Evolutionary conservation across 1,140 invertebrate genomes (phyloP), one percentile per base, ranked within the genome.

Genomic region (Nasonia vitripennis): DNA sequence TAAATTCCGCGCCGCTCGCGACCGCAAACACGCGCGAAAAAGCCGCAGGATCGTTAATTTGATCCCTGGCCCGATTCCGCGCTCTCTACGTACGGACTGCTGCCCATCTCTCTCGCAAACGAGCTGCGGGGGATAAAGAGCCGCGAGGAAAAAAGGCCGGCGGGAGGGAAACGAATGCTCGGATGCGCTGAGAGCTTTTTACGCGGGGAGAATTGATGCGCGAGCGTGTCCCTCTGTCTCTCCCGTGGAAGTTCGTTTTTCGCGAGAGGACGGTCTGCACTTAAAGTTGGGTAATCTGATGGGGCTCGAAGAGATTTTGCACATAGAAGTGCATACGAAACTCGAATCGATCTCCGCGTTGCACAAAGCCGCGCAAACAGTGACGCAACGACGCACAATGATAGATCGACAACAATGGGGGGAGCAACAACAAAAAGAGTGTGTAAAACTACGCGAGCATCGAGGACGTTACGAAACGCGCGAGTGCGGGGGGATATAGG

Each of bases 41-140:
- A 70, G 34, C 74, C 77, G 67, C 78, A 75, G 67, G 68, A 79
- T 85, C 83, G 78, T 85, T 80, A 85, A 85, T 85, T 85, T 85
- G 78, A 85, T 85, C 37, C 48, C 78, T 67, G 51, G 67, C 17
- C 78, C 78, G 83, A 85, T 85, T 85, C 78, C 27, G 20, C 9
- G 3, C 45, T 45, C 55, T 62, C n/a, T 62, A 62, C 20, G 20
- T 62, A 17, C n/a, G 23, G 23, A 62, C 20, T 6, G 6, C 34
- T 7, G 55, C 14, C 73, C 17, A 20, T 20, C 74, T 45, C 14
- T 45, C 37, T 75, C 73, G 41, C 41, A 73, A 31, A 31, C 70
- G 70, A 37, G 70, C 27, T 31, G 17, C 31, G 27, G 70, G 27
- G 14, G 23, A 34, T 73, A 73, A 70, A 10, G 79, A 51, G 37